A percentile compares a stretch with the other conserved stretches of the same genome.
Evolutionary conservation across 2,113 vertebrate genomes (phyloP).

Genomic region (Gorsachius goisagi): DNA sequence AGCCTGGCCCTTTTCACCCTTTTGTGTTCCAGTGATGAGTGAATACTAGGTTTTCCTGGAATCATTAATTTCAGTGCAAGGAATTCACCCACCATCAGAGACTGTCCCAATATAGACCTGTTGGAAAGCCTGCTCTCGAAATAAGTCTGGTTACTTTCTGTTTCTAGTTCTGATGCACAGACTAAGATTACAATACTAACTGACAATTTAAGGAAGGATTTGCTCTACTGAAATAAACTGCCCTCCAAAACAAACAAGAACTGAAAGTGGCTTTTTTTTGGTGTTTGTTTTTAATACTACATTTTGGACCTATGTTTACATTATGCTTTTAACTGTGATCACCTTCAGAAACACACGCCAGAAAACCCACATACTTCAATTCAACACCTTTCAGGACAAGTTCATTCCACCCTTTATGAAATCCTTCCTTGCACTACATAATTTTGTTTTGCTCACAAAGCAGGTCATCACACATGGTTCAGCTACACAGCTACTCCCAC

Average conservation of each 20-base stretch:
- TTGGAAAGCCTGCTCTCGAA: not conserved
- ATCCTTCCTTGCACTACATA: fast-evolving
- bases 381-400: not conserved
- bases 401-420: not conserved
- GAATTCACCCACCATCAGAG: not conserved
- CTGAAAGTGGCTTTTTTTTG: not conserved
- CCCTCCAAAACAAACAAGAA: not conserved
- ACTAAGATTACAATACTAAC: not conserved
- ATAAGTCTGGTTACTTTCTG: not conserved
- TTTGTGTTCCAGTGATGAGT: not conserved
- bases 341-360: not conserved
- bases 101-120: not conserved
- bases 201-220: not conserved
- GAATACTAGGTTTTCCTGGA: not conserved
- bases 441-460: not conserved
- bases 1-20: not conserved
- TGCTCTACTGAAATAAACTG: not conserved
- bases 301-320: not conserved
- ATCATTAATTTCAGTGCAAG: not conserved
- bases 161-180: not conserved
- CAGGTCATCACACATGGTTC: not conserved
- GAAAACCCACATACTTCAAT: not conserved
- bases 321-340: not conserved
- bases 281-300: not conserved
- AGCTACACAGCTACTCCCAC: not conserved